Base-by-base conservation (phyloP, 2,888 invertebrate genomes). In the Electrophaes corylata region DNA sequence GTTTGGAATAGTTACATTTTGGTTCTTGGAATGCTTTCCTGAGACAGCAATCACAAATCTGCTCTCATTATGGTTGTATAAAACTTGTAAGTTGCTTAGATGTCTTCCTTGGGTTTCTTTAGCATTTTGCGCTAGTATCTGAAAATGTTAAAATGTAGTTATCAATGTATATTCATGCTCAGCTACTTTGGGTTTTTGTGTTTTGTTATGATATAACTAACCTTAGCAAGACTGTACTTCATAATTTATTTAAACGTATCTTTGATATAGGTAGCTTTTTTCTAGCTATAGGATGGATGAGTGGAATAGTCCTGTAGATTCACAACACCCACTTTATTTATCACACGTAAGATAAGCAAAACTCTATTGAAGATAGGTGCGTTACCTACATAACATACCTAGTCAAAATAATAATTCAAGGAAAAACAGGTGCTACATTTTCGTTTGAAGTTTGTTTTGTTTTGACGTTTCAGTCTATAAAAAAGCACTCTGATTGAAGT, bases 51-150 rank as follows among this genome's bases (percentile, higher is more conserved):
- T 62, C 18, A 67, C 60, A 66, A 79, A 88, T 54, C 69, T 69
- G 44, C 70, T 81, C 65, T 84, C 81, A 64, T 76, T 72, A 61
- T 87, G 84, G 56, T 78, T 81, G 64, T 88, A 84, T 16, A 72
- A 65, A 57, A 86, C 61, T 20, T 78, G 72, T 18, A 81, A 40
- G 54, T 75, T 74, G 53, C 72, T 76, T 10, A 78, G 45, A 47
- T 76, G 71, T 45, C 66, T 64, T 35, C 67, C 3, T 19, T 72
- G 31, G 43, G 60, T 47, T 29, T 57, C 76, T 59, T 69, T 76
- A 31, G 70, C 60, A 20, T 62, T 58, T 46, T 71, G 64, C 40
- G 72, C 69, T 18, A 73, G 52, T 41, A 76, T 65, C 84, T 83
- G 76, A 50, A 72, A 43, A 14, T 23, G 26, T 11, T 31, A 31